Conservation (phyloP, 2,113 vertebrate genomes). For the Periophthalmus modestus region DNA sequence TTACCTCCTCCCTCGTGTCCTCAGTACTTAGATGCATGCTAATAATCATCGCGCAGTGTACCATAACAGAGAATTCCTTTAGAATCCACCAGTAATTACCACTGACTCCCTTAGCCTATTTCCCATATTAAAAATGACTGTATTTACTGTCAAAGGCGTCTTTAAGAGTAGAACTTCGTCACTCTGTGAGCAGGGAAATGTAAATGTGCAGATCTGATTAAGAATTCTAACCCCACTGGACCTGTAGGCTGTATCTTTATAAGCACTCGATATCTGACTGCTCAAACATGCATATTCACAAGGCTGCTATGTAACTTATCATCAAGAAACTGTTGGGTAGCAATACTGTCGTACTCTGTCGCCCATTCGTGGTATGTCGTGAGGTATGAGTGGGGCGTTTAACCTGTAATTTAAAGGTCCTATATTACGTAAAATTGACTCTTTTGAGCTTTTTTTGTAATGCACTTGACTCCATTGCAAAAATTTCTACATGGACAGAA, state of each 20-base stretch:
- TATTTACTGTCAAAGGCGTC: conserved; percentile 10
- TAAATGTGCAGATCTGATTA: conserved; percentile 45
- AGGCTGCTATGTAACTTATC: conserved; percentile 13
- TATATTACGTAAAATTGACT: too few species aligned
- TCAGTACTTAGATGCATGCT: background rate
- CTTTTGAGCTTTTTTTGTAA: too few species aligned
- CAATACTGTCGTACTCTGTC: conserved; percentile 25
- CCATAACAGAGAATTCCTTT: background rate
- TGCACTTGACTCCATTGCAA: too few species aligned
- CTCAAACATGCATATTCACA: conserved; percentile 49
- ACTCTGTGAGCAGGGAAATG: conserved; percentile 18
- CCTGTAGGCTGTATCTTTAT: conserved; percentile 45
- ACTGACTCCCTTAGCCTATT: background rate
- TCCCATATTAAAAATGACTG: background rate
- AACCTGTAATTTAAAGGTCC: too few species aligned
- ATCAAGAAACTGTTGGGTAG: conserved; percentile 18
- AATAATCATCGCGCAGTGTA: background rate
- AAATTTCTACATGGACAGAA: too few species aligned
- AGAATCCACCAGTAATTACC: background rate
- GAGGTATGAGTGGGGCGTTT: too few species aligned
- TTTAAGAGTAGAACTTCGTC: conserved; percentile 20
- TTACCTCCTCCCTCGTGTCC: background rate
- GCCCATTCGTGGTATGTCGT: background rate
- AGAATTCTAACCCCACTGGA: conserved; percentile 49
- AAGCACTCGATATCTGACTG: conserved; percentile 62